Conservation (phyloP, 2,113 vertebrate genomes). For the Spea bombifrons region DNA sequence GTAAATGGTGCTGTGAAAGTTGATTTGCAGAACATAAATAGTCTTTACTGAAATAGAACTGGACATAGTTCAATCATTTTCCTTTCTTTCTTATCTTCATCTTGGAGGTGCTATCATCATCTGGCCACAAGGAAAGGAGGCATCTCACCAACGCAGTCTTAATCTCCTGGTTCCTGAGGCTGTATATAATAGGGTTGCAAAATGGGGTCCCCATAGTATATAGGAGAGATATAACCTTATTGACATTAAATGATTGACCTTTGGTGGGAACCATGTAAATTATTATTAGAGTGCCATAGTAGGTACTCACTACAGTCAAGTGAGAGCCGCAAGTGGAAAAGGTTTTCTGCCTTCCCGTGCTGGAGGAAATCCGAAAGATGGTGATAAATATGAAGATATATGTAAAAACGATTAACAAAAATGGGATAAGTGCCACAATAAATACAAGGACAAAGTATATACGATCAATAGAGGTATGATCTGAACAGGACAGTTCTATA, state of each 20-base stretch:
- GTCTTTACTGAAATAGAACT: too few relatives aligned
- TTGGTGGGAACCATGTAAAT: conserved; percentile 28
- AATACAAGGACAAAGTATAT: conserved; percentile 18
- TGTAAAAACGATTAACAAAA: conserved; percentile 40
- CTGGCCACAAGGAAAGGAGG: too few relatives aligned
- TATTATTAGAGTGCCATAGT: conserved; percentile 28
- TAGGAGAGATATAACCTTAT: conserved; percentile 7
- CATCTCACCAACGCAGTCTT: too few relatives aligned
- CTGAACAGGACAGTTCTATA: conserved; percentile 6
- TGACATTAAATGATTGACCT: conserved; percentile 4
- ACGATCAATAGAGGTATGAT: neutral
- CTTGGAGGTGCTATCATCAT: too few relatives aligned
- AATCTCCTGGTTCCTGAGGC: too few relatives aligned
- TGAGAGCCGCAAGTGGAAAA: neutral
- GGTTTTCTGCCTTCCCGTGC: neutral
- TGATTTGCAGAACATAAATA: too few relatives aligned
- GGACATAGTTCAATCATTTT: too few relatives aligned
- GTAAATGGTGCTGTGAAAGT: too few relatives aligned
- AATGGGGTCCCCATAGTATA: too few relatives aligned
- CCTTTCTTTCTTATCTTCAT: too few relatives aligned
- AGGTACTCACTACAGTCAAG: conserved; percentile 6
- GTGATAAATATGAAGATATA: neutral
- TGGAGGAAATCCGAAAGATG: neutral
- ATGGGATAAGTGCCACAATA: conserved; percentile 44
- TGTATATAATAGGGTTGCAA: too few relatives aligned